phyloP scores from a whole-genome alignment of 2,113 vertebrate genomes.

The Acinonyx jubatus region DNA sequence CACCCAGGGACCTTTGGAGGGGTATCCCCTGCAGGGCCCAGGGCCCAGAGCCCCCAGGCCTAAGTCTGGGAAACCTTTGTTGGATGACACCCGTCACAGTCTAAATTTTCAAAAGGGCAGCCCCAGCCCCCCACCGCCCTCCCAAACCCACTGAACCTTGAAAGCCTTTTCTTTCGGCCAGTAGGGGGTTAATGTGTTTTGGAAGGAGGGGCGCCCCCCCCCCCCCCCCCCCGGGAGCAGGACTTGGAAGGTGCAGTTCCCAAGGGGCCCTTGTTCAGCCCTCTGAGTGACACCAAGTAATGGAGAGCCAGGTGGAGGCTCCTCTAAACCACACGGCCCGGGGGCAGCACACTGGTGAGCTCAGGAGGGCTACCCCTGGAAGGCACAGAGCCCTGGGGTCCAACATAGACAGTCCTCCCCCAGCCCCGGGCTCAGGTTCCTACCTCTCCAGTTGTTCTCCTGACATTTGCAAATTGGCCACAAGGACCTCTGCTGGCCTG shows the following conservation, averaged over 20 bases:
- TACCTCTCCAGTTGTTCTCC: neutral
- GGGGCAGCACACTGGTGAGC: neutral
- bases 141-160: neutral
- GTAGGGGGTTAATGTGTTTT: constrained; percentile 12
- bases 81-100: neutral
- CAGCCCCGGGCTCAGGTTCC: rapidly evolving
- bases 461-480: neutral
- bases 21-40: constrained; percentile 35
- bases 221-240: too few species aligned
- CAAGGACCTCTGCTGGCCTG: neutral
- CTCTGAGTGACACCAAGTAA: neutral
- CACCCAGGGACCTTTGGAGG: neutral
- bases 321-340: neutral
- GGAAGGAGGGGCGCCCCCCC: neutral
- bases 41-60: constrained; percentile 40
- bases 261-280: neutral
- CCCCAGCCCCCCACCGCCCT: neutral
- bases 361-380: rapidly evolving
- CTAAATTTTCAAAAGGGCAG: constrained; percentile 42
- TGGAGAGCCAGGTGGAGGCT: neutral
- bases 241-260: neutral
- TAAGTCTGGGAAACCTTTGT: constrained; percentile 63
- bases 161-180: constrained; percentile 38
- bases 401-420: rapidly evolving
- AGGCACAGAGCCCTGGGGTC: neutral